A percentile compares a stretch with the other conserved stretches of the same genome.
Conservation (phyloP, 2,797 vertebrate genomes). For the Rhyacichthys aspro region DNA sequence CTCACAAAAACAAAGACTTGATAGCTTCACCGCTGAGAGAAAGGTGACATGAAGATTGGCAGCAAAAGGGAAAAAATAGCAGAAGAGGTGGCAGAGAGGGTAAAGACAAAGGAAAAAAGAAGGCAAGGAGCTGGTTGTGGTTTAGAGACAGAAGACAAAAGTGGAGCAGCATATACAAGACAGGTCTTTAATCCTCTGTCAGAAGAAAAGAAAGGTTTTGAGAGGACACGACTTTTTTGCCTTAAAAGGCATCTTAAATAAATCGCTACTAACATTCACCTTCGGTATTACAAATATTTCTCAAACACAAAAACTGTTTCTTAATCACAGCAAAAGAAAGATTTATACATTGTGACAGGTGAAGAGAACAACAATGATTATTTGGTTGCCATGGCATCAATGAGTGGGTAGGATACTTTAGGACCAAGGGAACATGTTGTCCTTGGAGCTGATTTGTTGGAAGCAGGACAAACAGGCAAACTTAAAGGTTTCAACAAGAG, state of each 20-base stretch:
- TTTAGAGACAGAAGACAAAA: slow-evolving; percentile 15
- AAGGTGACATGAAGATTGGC: slow-evolving; percentile 31
- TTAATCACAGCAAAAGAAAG: too few relatives aligned
- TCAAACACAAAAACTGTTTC: neutral
- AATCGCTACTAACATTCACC: slow-evolving; percentile 9
- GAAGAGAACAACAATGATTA: neutral
- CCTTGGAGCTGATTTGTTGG: too few relatives aligned
- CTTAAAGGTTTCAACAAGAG: too few relatives aligned
- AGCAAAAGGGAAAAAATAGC: slow-evolving; percentile 12
- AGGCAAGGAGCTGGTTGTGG: slow-evolving; percentile 19
- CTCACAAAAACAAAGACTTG: slow-evolving; percentile 37
- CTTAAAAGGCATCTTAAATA: slow-evolving; percentile 17
- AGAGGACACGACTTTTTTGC: slow-evolving; percentile 21
- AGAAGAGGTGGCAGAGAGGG: neutral
- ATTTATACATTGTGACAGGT: neutral
- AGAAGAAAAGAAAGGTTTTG: slow-evolving; percentile 10
- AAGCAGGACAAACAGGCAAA: too few relatives aligned
- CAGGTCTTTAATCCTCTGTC: slow-evolving; percentile 46
- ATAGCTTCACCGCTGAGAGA: slow-evolving; percentile 12
- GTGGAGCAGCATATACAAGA: neutral
- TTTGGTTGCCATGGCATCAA: neutral
- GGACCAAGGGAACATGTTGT: neutral
- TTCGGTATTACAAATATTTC: too few relatives aligned
- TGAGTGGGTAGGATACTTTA: neutral
- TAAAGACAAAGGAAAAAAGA: neutral